phyloP scores from a whole-genome alignment of 2,113 vertebrate species.

The Syngnathus scovelli region DNA sequence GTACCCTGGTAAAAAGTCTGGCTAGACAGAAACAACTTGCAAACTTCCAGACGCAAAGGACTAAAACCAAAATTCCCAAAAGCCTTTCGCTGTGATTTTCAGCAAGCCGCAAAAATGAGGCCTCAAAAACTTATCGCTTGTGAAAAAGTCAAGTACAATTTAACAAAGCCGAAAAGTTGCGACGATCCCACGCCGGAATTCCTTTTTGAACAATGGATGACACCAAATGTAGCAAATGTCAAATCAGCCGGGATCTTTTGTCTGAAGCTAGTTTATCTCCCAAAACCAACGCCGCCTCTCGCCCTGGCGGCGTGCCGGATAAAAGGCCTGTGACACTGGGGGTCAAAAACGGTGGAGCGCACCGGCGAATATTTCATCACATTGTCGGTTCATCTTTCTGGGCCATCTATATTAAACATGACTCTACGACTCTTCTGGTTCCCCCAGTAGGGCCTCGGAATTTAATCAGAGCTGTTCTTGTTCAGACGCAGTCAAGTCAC shows the following conservation, averaged over 20 bases:
- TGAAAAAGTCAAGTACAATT: slow-evolving; percentile 13
- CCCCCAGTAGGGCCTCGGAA: slow-evolving; percentile 53
- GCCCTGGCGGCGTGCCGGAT: slow-evolving; percentile 20
- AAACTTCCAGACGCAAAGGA: neutral
- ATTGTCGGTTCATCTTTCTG: slow-evolving; percentile 57
- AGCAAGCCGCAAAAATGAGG: neutral
- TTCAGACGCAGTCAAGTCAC: slow-evolving; percentile 21
- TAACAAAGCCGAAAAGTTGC: slow-evolving; percentile 20
- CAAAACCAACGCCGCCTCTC: slow-evolving; percentile 21
- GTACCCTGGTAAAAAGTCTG: neutral
- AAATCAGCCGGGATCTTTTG: slow-evolving; percentile 3
- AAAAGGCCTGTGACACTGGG: slow-evolving; percentile 38
- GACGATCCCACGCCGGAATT: neutral
- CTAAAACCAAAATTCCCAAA: neutral
- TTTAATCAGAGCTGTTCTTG: slow-evolving; percentile 56
- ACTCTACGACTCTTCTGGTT: slow-evolving; percentile 32
- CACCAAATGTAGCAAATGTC: slow-evolving; percentile 7
- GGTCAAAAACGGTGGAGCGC: slow-evolving; percentile 42
- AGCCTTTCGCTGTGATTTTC: neutral
- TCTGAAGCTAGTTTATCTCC: slow-evolving; percentile 3
- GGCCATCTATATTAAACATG: slow-evolving; percentile 64
- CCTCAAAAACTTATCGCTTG: neutral
- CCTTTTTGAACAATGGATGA: slow-evolving; percentile 4
- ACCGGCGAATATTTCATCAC: slow-evolving; percentile 20
- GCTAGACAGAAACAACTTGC: neutral